These are phyloP conservation scores for Pachypeltis micranthus DNA, from an alignment of 1,140 invertebrate species.

Conservation along the genomic window DNA sequence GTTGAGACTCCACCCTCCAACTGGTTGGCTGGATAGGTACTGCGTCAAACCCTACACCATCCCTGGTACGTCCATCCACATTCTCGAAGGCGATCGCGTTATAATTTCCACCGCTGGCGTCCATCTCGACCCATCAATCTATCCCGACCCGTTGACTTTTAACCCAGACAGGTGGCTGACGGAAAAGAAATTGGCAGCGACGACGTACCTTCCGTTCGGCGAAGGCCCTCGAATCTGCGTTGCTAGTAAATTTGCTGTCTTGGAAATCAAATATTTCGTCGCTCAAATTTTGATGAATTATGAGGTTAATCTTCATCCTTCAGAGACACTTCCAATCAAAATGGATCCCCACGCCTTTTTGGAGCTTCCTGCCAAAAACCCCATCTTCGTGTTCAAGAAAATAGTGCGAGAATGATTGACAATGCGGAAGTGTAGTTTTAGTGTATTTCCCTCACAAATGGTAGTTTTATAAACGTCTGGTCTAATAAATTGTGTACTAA, in stretches of 20 bases:
- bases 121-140: neutral
- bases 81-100: neutral
- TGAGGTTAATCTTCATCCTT: neutral
- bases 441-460: too few relatives aligned
- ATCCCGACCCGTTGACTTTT: neutral
- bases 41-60: too few relatives aligned
- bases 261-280: neutral
- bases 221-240: neutral
- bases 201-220: neutral
- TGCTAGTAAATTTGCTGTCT: neutral
- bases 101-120: neutral
- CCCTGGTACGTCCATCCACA: too few relatives aligned
- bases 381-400: too few relatives aligned
- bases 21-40: too few relatives aligned
- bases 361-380: neutral
- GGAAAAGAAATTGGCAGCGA: neutral
- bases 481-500: too few relatives aligned
- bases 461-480: too few relatives aligned
- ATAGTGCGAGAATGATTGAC: too few relatives aligned
- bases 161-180: neutral
- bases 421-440: too few relatives aligned
- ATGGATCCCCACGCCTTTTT: neutral
- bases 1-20: too few relatives aligned
- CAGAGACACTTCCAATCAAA: neutral
- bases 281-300: neutral